Conservation (phyloP, 2,888 invertebrate genomes). For the Tineola bisselliella region DNA sequence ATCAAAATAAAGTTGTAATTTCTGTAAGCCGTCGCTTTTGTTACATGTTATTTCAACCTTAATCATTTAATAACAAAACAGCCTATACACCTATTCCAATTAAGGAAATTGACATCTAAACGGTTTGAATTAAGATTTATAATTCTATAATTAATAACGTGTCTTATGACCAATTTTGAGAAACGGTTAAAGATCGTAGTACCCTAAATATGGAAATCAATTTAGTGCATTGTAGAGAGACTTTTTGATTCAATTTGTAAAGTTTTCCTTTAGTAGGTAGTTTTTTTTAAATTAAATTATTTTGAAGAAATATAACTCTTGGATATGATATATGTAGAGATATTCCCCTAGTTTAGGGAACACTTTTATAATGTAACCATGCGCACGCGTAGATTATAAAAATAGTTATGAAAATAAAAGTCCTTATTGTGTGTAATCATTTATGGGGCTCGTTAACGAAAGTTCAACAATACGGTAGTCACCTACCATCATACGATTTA, state of each 20-base stretch:
- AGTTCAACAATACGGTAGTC: too few species aligned
- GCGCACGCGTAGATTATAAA: too few species aligned
- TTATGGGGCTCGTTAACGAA: too few species aligned
- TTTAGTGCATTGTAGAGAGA: conserved; percentile 45
- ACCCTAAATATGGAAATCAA: conserved; percentile 37
- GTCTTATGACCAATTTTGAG: conserved; percentile 35
- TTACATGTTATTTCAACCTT: conserved; percentile 38
- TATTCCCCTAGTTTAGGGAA: too few species aligned
- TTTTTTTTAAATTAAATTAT: conserved; percentile 21
- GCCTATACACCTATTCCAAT: conserved; percentile 29
- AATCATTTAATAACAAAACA: conserved; percentile 29
- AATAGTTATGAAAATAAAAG: too few species aligned
- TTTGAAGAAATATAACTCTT: too few species aligned
- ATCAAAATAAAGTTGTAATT: conserved; percentile 54
- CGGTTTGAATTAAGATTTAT: conserved; percentile 31
- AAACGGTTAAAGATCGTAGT: conserved; percentile 37
- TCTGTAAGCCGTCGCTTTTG: conserved; percentile 35
- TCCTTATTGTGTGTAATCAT: too few species aligned
- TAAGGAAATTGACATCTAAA: conserved; percentile 35
- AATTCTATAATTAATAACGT: conserved; percentile 29
- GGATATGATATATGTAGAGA: too few species aligned
- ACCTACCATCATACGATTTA: too few species aligned
- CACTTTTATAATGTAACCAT: too few species aligned
- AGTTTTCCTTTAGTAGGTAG: conserved; percentile 33
- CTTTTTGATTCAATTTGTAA: conserved; percentile 47